A percentile compares a stretch with the other conserved stretches of the same genome.
Conservation (phyloP, 2,113 vertebrate genomes). For the Pyrgilauda ruficollis region DNA sequence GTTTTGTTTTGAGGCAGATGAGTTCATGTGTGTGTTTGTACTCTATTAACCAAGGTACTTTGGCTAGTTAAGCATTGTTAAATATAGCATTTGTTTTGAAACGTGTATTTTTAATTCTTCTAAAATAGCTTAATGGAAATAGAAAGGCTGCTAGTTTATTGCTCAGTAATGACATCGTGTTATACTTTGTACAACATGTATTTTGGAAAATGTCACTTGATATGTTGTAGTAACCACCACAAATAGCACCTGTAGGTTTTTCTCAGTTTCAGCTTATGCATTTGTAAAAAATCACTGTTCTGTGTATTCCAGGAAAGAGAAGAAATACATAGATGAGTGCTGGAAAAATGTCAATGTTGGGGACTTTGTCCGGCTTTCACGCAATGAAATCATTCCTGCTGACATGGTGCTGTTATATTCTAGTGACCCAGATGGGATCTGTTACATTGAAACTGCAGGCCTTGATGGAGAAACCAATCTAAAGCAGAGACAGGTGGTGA, state of each 20-base stretch:
- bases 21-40: not conserved
- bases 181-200: not conserved
- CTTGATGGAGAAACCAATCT: constrained; percentile 95
- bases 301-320: constrained; percentile 75
- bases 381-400: constrained; percentile 91
- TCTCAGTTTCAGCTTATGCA: not conserved
- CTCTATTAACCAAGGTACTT: not conserved
- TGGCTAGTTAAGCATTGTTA: not conserved
- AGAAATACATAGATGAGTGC: constrained; percentile 74
- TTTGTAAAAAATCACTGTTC: not conserved
- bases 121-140: not conserved
- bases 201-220: not conserved
- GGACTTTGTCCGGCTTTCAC: constrained; percentile 86
- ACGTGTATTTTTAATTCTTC: not conserved
- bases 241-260: not conserved
- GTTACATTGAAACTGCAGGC: constrained; percentile 91
- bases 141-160: not conserved
- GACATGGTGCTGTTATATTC: constrained; percentile 91
- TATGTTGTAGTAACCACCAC: not conserved
- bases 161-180: not conserved
- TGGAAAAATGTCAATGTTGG: constrained; percentile 92
- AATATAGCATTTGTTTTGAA: not conserved
- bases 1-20: not conserved
- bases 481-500: constrained; percentile 90
- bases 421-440: constrained; percentile 87